These are phyloP conservation scores for Esox niger DNA, from an alignment of 2,113 vertebrate species.

Conservation along the genomic window DNA sequence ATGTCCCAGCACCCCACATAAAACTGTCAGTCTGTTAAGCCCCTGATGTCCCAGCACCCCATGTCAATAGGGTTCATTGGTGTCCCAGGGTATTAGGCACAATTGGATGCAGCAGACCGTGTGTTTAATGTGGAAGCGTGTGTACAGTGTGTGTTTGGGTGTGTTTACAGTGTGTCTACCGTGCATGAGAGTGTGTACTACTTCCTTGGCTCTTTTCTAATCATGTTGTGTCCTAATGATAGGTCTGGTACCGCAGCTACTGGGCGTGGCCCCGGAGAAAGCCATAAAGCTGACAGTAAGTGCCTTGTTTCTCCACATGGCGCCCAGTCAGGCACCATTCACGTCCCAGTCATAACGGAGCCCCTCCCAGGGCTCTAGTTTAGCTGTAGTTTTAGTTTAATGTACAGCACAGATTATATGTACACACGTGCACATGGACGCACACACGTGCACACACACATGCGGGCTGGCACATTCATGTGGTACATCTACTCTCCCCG, in stretches of 20 bases:
- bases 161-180: slow-evolving; percentile 2
- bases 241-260: slow-evolving; percentile 91
- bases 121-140: slow-evolving; percentile 46
- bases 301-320: slow-evolving; percentile 38
- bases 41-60: slow-evolving; percentile 18
- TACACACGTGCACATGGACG: background rate
- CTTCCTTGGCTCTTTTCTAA: slow-evolving; percentile 61
- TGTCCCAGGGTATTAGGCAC: slow-evolving; percentile 57
- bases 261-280: slow-evolving; percentile 94
- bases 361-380: background rate
- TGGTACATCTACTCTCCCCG: background rate
- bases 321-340: slow-evolving; percentile 20
- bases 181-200: background rate
- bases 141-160: background rate
- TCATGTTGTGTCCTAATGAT: slow-evolving; percentile 76
- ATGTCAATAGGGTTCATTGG: slow-evolving; percentile 79
- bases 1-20: too few relatives aligned
- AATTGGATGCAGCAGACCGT: slow-evolving; percentile 65
- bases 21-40: too few relatives aligned
- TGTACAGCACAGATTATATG: background rate
- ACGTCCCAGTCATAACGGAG: background rate
- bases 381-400: background rate
- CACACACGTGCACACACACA: background rate
- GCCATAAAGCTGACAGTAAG: slow-evolving; percentile 95
- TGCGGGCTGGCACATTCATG: background rate